Evolutionary conservation across 2,888 invertebrate genomes (phyloP), one percentile per base, ranked within the genome.

Genomic region (Piscicola geometra): DNA sequence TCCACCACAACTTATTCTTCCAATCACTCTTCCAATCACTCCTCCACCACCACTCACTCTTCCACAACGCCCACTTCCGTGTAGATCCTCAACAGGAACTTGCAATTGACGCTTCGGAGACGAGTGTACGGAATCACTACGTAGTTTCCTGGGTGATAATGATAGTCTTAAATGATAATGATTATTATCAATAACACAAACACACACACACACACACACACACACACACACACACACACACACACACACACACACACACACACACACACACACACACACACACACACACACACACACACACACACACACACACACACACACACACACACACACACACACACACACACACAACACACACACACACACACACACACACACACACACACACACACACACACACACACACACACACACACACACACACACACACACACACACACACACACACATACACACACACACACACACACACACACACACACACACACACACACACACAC

Each of bases 71-170:
- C 28, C 2, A 1, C 28, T 36, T 78, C 76, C 9, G 76, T 74
- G 71, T 67, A 79, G 1, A 79, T 50, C 36, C 79, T 72, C 0
- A 79, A 76, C 66, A 79, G 56, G 72, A 78, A 79, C n/a, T 72
- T 60, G 28, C 76, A 76, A 12, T 64, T 50, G 36, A 75, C 25
- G 32, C 78, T 73, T 3, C 76, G 30, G 15, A 82, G 81, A 80
- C 86, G 88, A 1, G 87, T 86, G 25, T 87, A 86, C 0, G 88
- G 87, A 32, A 88, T 86, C 77, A 88, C 84, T 41, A 87, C 84
- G 80, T 88, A 88, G 75, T 83, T 81, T 1, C 87, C 87, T 0
- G 87, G 86, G 9, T 56, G 25, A 3, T 56, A 3, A 18, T 56
- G 60, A 18, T 9, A 9, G 9, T 41, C 15, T 41, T 41, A 15